Conservation (phyloP, 1,140 invertebrate genomes). For the Myzus persicae region DNA sequence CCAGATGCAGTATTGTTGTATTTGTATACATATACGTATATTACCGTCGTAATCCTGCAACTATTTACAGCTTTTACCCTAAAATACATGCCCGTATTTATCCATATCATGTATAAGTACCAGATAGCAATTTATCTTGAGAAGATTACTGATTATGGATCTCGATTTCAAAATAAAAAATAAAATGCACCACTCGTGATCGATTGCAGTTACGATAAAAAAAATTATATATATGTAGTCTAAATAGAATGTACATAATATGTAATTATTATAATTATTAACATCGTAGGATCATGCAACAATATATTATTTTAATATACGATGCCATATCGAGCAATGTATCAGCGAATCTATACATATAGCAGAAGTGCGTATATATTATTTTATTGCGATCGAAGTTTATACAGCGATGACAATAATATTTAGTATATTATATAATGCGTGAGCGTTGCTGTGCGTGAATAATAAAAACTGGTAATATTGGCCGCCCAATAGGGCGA, state of each 20-base stretch:
- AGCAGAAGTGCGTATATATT: not conserved
- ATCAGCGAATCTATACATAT: not conserved
- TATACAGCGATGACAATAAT: not conserved
- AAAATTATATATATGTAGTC: not conserved
- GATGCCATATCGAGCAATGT: not conserved
- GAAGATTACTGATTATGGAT: not conserved
- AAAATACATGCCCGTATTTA: too few species aligned
- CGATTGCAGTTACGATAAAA: not conserved
- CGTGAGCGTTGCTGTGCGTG: not conserved
- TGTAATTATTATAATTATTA: conserved; percentile 17
- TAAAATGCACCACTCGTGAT: not conserved
- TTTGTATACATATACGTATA: too few species aligned
- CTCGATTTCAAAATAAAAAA: not conserved
- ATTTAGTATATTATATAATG: not conserved
- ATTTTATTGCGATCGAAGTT: not conserved
- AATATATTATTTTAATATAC: not conserved
- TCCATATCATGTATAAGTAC: not conserved
- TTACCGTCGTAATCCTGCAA: too few species aligned
- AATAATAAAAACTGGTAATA: not conserved
- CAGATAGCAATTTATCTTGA: not conserved
- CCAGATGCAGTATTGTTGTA: too few species aligned
- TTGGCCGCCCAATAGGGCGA: not conserved
- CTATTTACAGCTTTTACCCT: too few species aligned
- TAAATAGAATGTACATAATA: not conserved
- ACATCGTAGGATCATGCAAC: not conserved